Conservation (phyloP, 2,113 vertebrate genomes). For the Lynx canadensis region DNA sequence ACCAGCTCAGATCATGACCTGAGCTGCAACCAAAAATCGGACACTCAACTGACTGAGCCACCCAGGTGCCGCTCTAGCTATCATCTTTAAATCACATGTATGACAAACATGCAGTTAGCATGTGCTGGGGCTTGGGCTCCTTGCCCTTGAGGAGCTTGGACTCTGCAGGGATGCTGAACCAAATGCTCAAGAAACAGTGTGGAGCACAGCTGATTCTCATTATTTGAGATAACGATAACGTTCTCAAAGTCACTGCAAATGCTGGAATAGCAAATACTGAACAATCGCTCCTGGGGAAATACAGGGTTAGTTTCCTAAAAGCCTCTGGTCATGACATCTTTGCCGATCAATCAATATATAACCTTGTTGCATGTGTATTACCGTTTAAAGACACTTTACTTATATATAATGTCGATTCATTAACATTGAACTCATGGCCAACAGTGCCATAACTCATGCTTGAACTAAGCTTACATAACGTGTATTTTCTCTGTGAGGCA, state of each 20-base stretch:
- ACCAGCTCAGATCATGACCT: no score
- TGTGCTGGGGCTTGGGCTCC: background rate
- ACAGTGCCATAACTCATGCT: background rate
- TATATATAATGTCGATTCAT: background rate
- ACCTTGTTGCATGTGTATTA: background rate
- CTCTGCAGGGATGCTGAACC: background rate
- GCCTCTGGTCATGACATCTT: background rate
- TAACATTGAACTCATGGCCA: background rate
- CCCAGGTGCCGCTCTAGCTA: no score
- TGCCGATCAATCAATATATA: background rate
- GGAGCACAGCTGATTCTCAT: background rate
- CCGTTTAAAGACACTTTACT: background rate
- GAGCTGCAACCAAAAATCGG: no score
- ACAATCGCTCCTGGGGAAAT: background rate
- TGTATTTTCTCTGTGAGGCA: background rate
- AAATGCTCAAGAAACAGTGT: background rate
- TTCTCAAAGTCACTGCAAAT: background rate
- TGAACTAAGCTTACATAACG: background rate
- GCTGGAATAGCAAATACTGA: background rate
- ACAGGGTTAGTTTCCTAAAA: background rate
- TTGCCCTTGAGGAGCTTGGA: background rate
- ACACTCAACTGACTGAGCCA: no score
- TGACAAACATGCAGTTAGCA: fast-evolving
- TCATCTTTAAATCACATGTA: background rate
- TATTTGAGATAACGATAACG: fast-evolving